Evolutionary conservation across 2,113 vertebrate genomes (phyloP).

Genomic region (Chloebia gouldiae): DNA sequence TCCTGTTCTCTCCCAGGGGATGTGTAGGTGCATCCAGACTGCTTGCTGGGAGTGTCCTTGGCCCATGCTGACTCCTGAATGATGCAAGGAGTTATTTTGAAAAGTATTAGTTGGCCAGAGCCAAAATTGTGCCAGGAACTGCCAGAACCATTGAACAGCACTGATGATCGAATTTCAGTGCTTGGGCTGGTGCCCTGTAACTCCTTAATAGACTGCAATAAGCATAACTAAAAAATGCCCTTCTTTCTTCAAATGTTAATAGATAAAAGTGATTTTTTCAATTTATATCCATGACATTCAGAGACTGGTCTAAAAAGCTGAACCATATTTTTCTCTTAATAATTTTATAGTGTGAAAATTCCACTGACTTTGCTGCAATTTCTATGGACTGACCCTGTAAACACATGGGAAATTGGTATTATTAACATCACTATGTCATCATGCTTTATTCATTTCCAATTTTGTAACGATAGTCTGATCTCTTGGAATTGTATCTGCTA

Average conservation of each 20-base stretch:
- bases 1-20: neutral
- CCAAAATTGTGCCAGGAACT: neutral
- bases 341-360: conserved; percentile 15
- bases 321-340: neutral
- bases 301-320: neutral
- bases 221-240: neutral
- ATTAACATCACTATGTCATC: conserved; percentile 9
- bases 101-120: neutral
- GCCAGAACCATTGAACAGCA: neutral
- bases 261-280: conserved; percentile 20
- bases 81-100: neutral
- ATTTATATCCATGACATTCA: neutral
- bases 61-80: neutral
- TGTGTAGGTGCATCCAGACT: neutral
- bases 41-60: neutral
- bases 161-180: neutral
- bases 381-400: conserved; percentile 5
- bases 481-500: neutral
- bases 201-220: neutral
- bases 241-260: neutral
- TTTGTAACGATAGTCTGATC: conserved; percentile 1
- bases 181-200: neutral
- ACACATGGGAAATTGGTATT: neutral
- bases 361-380: neutral
- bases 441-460: conserved; percentile 35